phyloP scores from a whole-genome alignment of 2,797 vertebrate genomes.

The Enteromius viviparus region DNA sequence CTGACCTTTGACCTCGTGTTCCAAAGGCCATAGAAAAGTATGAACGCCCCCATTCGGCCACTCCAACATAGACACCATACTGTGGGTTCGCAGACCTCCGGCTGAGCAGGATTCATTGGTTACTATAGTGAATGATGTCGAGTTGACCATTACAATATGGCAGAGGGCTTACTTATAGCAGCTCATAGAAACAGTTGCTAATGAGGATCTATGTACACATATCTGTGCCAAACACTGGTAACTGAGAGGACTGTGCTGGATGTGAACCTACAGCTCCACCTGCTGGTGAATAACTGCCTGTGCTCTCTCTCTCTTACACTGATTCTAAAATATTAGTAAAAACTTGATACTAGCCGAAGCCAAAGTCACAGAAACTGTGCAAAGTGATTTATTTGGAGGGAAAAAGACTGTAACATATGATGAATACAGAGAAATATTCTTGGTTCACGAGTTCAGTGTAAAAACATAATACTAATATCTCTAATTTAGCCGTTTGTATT shows the following conservation, averaged over 20 bases:
- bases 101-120: not conserved
- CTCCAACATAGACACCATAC: too few species aligned
- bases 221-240: conserved; percentile 44
- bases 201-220: not conserved
- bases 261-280: not conserved
- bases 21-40: conserved; percentile 53
- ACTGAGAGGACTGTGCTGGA: not conserved
- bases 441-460: not conserved
- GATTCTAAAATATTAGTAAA: too few species aligned
- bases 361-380: too few species aligned
- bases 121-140: not conserved
- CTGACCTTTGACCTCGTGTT: conserved; percentile 75
- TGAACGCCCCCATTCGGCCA: not conserved
- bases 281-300: not conserved
- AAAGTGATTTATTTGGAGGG: too few species aligned
- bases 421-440: not conserved
- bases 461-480: not conserved
- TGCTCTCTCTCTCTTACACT: too few species aligned
- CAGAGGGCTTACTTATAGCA: too few species aligned
- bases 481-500: not conserved
- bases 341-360: too few species aligned
- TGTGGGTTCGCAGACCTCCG: too few species aligned
- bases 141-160: not conserved
- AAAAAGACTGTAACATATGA: not conserved
- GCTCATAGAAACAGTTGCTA: too few species aligned